These are phyloP conservation scores for Morone chrysops DNA, from an alignment of 2,113 vertebrate species.

Conservation along the genomic window DNA sequence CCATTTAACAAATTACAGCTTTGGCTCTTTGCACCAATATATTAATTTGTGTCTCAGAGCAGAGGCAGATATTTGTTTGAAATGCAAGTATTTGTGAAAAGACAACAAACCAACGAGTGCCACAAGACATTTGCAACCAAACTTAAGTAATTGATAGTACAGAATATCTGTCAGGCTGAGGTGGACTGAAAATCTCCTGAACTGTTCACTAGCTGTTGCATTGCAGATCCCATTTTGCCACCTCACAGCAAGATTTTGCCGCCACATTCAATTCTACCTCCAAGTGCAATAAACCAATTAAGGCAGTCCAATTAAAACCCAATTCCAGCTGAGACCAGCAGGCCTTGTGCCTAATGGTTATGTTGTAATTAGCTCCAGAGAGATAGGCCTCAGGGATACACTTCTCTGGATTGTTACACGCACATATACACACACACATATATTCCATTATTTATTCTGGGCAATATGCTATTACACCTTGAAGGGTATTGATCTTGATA, in stretches of 20 bases:
- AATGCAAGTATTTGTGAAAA: slow-evolving; percentile 22
- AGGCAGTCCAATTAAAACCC: slow-evolving; percentile 84
- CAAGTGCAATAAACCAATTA: slow-evolving; percentile 83
- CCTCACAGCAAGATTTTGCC: slow-evolving; percentile 59
- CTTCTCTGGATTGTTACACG: slow-evolving; percentile 44
- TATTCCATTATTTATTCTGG: slow-evolving; percentile 41
- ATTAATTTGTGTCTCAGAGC: slow-evolving; percentile 52
- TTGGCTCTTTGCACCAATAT: slow-evolving; percentile 59
- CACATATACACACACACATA: slow-evolving; percentile 38
- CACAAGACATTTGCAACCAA: slow-evolving; percentile 30
- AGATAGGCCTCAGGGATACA: slow-evolving; percentile 72
- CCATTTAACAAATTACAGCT: slow-evolving; percentile 73
- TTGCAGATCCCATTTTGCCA: slow-evolving; percentile 35
- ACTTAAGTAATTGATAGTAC: slow-evolving; percentile 52
- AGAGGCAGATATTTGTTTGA: slow-evolving; percentile 45
- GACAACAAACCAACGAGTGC: slow-evolving; percentile 15
- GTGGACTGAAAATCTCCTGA: slow-evolving; percentile 26
- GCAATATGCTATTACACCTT: slow-evolving; percentile 47
- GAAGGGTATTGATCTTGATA: slow-evolving; percentile 63
- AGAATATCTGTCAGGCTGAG: slow-evolving; percentile 41
- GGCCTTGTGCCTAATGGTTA: slow-evolving; percentile 78
- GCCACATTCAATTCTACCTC: slow-evolving; percentile 70
- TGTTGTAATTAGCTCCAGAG: slow-evolving; percentile 82
- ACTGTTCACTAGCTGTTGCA: slow-evolving; percentile 20
- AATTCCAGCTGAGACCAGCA: slow-evolving; percentile 82